phyloP scores from a whole-genome alignment of 2,888 invertebrate species.

The Trichopoda pennipes region DNA sequence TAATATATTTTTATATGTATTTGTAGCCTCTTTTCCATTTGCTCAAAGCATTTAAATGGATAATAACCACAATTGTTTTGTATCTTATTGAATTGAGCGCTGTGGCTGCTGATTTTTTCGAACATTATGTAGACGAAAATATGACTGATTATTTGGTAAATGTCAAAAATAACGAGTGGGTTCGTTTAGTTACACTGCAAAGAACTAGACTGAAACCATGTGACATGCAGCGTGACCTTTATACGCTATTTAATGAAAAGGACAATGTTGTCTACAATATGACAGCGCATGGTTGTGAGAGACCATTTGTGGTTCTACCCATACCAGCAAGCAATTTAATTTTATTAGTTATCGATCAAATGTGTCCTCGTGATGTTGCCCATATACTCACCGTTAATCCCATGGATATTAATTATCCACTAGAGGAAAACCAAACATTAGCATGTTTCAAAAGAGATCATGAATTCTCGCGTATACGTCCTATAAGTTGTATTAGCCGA shows the following conservation, averaged over 20 bases:
- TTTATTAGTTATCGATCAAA: slow-evolving; percentile 87
- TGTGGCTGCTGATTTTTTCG: slow-evolving; percentile 81
- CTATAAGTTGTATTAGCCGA: slow-evolving; percentile 88
- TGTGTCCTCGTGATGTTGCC: slow-evolving; percentile 83
- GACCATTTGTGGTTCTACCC: slow-evolving; percentile 87
- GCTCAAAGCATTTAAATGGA: slow-evolving; percentile 83
- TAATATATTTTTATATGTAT: background rate
- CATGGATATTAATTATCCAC: slow-evolving; percentile 80
- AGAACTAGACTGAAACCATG: slow-evolving; percentile 92
- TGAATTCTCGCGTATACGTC: slow-evolving; percentile 85
- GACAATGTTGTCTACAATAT: slow-evolving; percentile 82
- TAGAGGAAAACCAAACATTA: slow-evolving; percentile 82
- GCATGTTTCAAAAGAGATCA: slow-evolving; percentile 84
- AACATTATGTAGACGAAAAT: slow-evolving; percentile 82
- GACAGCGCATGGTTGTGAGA: slow-evolving; percentile 81
- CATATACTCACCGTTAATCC: slow-evolving; percentile 80
- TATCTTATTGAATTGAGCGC: slow-evolving; percentile 83
- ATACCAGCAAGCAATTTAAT: slow-evolving; percentile 90
- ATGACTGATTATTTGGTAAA: slow-evolving; percentile 80
- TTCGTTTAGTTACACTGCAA: slow-evolving; percentile 86
- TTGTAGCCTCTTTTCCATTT: slow-evolving; percentile 84
- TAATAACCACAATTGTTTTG: slow-evolving; percentile 83
- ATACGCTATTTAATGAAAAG: slow-evolving; percentile 82
- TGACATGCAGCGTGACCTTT: slow-evolving; percentile 87
- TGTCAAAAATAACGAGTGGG: slow-evolving; percentile 83